Base-by-base conservation (phyloP, 2,113 vertebrate genomes). In the Spermophilus dauricus region DNA sequence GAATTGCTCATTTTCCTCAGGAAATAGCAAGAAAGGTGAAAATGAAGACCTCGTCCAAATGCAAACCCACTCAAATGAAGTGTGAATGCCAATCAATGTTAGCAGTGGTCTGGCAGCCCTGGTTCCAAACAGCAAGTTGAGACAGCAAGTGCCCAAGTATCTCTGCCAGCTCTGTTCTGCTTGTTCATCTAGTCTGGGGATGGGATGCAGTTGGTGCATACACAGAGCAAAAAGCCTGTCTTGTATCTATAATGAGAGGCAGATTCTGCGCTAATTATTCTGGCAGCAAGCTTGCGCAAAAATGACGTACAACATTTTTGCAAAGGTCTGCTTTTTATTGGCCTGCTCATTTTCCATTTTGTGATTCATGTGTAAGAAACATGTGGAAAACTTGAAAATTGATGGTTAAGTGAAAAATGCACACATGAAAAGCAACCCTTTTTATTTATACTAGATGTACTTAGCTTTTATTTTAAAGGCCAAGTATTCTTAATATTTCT, bases 21-120 rank as follows among this genome's bases (percentile, higher is more conserved):
- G 80, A 98, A 98, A 96, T 86, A 39, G 34, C 4, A 42, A 81
- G 86, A 86, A 96, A 99, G 26, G 85, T 97, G 91, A 98, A 98
- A 97, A 98, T 91, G 73, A 98, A 98, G 94, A 97, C 80, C 53
- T 97, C 48, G 22, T 86, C 58, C 85, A 95, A 98, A 96, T 1
- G 17, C 67, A 98, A 98, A 96, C 51, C n/a, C 65, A 78, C 86
- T 96, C 77, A 96, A 97, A 97, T 95, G 95, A 98, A 97, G 85
- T 93, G 78, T 97, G 95, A 98, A 95, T 45, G 87, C 86, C 96
- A 97, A 56, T 75, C 97, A 91, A 63, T 90, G 96, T 94, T 95
- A 97, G 56, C 76, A 97, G 81, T 90, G 75, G 94, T 91, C 96
- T 97, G 78, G 85, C 89, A 95, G 97, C 58, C 63, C 58, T 17